Evolutionary conservation across 2,888 invertebrate species (phyloP).

Genomic region (Pachymerium ferrugineum): DNA sequence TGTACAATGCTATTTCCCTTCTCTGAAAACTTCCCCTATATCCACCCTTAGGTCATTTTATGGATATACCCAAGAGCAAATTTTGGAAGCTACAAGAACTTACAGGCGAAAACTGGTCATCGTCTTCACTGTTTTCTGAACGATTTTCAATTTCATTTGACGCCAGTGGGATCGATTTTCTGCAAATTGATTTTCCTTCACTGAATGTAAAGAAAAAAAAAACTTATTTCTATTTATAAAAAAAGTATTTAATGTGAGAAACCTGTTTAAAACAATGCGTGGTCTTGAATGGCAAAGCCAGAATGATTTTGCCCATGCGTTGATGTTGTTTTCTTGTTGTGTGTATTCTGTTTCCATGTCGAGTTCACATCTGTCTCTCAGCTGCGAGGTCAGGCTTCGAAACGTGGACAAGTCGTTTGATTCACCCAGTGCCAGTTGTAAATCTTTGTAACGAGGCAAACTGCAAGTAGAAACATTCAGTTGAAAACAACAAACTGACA

Average conservation of each 20-base stretch:
- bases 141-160: neutral
- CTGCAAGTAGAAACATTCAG: neutral
- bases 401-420: neutral
- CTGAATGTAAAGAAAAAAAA: neutral
- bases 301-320: constrained; percentile 31
- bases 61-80: neutral
- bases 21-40: neutral
- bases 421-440: neutral
- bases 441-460: constrained; percentile 14
- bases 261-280: constrained; percentile 35
- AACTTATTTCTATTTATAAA: neutral
- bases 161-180: neutral
- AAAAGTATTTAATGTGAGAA: constrained; percentile 20
- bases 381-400: neutral
- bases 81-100: neutral
- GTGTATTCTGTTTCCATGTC: neutral
- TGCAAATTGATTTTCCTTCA: neutral
- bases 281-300: constrained; percentile 39
- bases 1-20: neutral
- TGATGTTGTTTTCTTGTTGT: neutral
- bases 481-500: neutral
- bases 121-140: neutral
- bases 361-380: neutral
- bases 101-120: neutral
- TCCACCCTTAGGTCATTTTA: neutral